Evolutionary conservation across 2,113 vertebrate species (phyloP).

Genomic region (Calonectris borealis): DNA sequence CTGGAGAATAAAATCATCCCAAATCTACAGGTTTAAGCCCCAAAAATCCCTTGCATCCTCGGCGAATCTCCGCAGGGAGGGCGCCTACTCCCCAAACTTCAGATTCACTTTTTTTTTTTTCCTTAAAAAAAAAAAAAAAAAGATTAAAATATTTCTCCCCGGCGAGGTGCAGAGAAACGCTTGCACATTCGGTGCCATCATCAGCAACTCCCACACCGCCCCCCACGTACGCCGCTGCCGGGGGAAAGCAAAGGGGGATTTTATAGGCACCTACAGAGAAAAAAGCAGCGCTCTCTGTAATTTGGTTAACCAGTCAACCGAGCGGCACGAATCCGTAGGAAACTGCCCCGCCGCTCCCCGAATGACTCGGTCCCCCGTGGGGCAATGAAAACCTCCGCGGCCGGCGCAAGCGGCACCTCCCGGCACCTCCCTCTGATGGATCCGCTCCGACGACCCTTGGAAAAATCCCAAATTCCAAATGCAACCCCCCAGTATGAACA

Average conservation of each 20-base stretch:
- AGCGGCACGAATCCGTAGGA: not conserved
- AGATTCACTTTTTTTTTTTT: not conserved
- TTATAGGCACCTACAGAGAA: not conserved
- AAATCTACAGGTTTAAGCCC: not conserved
- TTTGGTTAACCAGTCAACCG: not conserved
- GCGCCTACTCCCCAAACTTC: not conserved
- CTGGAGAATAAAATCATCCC: not conserved
- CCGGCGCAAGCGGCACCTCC: not conserved
- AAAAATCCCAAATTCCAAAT: not conserved
- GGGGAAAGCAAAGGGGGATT: not conserved
- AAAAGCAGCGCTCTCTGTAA: not conserved
- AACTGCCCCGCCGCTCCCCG: not conserved
- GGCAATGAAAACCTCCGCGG: rapidly evolving
- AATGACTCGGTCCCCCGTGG: rapidly evolving
- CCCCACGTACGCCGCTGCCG: not conserved
- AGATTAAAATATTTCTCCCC: not conserved
- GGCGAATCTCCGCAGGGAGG: not conserved
- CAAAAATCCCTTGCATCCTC: too few species aligned
- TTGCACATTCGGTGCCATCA: not conserved
- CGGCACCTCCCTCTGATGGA: not conserved
- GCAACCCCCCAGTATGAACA: not conserved
- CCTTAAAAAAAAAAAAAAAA: not conserved
- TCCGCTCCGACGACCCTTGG: not conserved
- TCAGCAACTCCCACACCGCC: conserved; percentile 23
- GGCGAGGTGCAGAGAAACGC: not conserved